Evolutionary conservation across 2,888 invertebrate species (phyloP).

Genomic region (Sphaerophoria taeniata): DNA sequence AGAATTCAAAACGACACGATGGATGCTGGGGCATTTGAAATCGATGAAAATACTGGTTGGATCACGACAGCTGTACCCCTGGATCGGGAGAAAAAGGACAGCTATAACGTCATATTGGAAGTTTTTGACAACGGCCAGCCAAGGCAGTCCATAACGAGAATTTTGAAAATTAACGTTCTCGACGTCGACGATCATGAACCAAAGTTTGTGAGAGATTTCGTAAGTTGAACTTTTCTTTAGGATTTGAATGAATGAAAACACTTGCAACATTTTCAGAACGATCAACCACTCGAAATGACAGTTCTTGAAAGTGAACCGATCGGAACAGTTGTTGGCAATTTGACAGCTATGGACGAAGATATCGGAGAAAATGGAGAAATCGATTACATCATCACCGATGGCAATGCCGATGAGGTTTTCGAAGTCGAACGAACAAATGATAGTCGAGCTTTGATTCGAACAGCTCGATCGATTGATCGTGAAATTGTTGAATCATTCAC

Average conservation of each 20-base stretch:
- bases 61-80: conserved; percentile 88
- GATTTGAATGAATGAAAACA: neutral
- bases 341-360: conserved; percentile 90
- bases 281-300: conserved; percentile 86
- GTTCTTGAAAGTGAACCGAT: conserved; percentile 87
- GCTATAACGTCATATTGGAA: conserved; percentile 90
- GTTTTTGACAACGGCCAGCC: conserved; percentile 91
- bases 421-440: conserved; percentile 86
- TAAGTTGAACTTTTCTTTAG: conserved; percentile 80
- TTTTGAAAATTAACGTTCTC: conserved; percentile 87
- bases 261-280: conserved; percentile 83
- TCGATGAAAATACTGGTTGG: conserved; percentile 88
- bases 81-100: conserved; percentile 89
- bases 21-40: conserved; percentile 86
- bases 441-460: conserved; percentile 86
- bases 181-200: conserved; percentile 93
- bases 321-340: conserved; percentile 87
- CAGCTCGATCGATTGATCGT: conserved; percentile 87
- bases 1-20: conserved; percentile 88
- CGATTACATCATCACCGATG: conserved; percentile 89
- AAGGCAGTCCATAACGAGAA: conserved; percentile 89
- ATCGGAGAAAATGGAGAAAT: conserved; percentile 89
- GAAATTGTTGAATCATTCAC: conserved; percentile 85
- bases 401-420: conserved; percentile 88
- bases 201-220: conserved; percentile 87